Evolutionary conservation across 2,797 vertebrate genomes (phyloP), one percentile per base, ranked within the genome.

Genomic region (Basileuterus tristriatus): DNA sequence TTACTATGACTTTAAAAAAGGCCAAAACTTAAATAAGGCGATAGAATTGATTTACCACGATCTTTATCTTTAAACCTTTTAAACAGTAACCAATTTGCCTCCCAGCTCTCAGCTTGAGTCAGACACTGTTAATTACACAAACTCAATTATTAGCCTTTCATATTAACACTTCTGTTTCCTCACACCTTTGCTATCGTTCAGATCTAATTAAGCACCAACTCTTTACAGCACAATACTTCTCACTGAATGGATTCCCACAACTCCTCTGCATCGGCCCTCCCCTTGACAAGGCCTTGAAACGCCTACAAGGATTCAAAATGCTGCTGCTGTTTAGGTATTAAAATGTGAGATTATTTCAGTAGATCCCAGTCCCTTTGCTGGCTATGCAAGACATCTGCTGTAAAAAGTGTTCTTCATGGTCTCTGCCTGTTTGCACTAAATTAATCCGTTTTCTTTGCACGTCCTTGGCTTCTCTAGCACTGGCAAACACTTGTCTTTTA

Each of bases 361-460:
- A 94, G 81, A 95, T 93, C 87, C 41, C 68, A 84, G 32, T 32
- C 49, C 27, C 47, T 90, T 84, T 83, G 65, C 87, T 91, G 74
- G 50, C 87, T 89, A 46, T 53, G 41, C 47, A 94, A 93, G 81
- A 47, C 83, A 94, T 19, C 55, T 67, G 46, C 64, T 76, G 50
- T 60, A 91, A 93, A 94, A 95, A 83, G 56, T 84, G 72, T 34
- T 81, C 74, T 83, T 74, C 20, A 1, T 39, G 78, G 83, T 86
- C 84, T 93, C 88, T 93, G 77, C 46, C 77, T 88, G 71, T 50
- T 88, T 85, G 92, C 85, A 72, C 78, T 84, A 84, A 95, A 94
- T 85, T 81, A 71, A 89, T 96, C 80, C 88, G 87, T 85, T 96
- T 97, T 95, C 94, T 93, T 93, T 92, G 78, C 92, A 96, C 39